Conservation (phyloP, 2,113 vertebrate species). For the Poeciliopsis occidentalis region DNA sequence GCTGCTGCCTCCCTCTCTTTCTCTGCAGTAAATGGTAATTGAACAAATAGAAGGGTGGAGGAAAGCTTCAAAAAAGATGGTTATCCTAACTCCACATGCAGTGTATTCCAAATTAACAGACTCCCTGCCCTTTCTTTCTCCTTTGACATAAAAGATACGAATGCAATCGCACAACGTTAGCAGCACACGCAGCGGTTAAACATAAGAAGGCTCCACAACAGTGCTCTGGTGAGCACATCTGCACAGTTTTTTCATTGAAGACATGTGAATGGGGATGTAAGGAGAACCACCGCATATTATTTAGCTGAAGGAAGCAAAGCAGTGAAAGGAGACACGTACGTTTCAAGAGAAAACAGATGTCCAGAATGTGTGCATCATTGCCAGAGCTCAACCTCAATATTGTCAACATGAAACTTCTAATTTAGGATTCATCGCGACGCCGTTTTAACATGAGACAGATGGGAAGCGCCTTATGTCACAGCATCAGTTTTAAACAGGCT, state of each 20-base stretch:
- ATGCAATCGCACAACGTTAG: conserved; percentile 32
- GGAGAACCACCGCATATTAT: conserved; percentile 35
- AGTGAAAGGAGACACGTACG: background rate
- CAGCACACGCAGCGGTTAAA: conserved; percentile 38
- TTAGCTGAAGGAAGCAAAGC: conserved; percentile 6
- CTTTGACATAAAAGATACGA: conserved; percentile 48
- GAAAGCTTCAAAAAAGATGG: conserved; percentile 76
- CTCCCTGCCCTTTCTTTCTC: conserved; percentile 6
- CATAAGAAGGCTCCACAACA: conserved; percentile 43
- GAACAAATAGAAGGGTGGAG: conserved; percentile 70
- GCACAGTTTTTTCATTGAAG: conserved; percentile 10
- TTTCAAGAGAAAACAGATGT: conserved; percentile 32
- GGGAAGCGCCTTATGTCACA: conserved; percentile 20
- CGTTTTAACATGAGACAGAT: conserved; percentile 2
- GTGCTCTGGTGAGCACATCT: conserved; percentile 21
- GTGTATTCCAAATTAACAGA: conserved; percentile 72
- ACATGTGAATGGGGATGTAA: background rate
- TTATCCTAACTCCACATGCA: conserved; percentile 75
- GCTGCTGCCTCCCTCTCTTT: conserved; percentile 48
- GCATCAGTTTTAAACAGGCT: conserved; percentile 26
- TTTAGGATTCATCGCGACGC: background rate
- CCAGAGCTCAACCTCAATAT: background rate
- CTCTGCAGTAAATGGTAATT: conserved; percentile 79
- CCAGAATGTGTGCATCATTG: conserved; percentile 25
- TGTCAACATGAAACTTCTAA: background rate